Base-by-base conservation (phyloP, 2,797 vertebrate species). In the Denticeps clupeoides region DNA sequence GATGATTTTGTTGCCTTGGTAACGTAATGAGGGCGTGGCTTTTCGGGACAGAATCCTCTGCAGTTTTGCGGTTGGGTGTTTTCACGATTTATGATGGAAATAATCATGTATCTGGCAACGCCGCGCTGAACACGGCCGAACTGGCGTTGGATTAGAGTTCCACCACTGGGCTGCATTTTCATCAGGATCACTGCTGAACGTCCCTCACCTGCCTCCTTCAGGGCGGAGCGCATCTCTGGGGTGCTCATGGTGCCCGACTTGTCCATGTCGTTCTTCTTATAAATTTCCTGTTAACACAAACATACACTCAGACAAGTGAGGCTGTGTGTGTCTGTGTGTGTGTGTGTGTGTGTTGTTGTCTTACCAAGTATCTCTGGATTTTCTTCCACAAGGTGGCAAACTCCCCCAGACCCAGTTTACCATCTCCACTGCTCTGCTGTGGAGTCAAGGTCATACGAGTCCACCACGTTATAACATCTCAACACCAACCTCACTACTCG, bases 371-470 rank as follows among this genome's bases (percentile, higher is more conserved):
- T 32, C 75, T 88, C 63, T 73, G 78, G 31, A 93, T 82, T 75
- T 96, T 97, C 83, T 91, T 81, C 89, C 89, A 91, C 56, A 93
- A 77, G 0, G 56, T 85, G 54, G 85, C 87, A 29, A 93, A 88
- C 73, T 96, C 89, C 4, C 56, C 45, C 1, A 84, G 65, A 11
- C 81, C 87, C 8, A 97, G 64, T 33, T 84, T 88, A 9, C 83
- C 82, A 0, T 81, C 87, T 0, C 82, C 87, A 1, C 80, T 68
- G 13, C 68, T 81, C 92, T 90, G 64, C 22, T 45, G 2, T 2
- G 1, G 1, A 1, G 70, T 87, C 80, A 86, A 89, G 62, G 79
- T 5, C 31, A 35, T 47, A 10, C 24, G 9, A 26, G 5, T 5
- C 12, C 5, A 4, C 27, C 12, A 7, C 31, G 32, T 2, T 7